phyloP scores from a whole-genome alignment of 2,888 invertebrate species.

The Drosophila hamatofila region DNA sequence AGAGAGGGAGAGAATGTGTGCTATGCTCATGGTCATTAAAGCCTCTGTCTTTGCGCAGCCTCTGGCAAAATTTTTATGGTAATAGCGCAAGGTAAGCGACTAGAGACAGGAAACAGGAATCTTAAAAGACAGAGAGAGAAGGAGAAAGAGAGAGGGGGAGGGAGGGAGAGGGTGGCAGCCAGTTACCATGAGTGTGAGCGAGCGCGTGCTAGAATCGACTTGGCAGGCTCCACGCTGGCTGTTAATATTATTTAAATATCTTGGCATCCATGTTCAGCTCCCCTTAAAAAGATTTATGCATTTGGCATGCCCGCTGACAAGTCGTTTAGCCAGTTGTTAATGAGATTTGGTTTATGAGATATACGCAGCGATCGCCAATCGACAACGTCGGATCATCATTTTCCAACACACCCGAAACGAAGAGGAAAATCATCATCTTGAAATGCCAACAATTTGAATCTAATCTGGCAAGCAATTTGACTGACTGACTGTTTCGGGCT shows the following conservation, averaged over 20 bases:
- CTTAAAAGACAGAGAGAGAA: conserved; percentile 3
- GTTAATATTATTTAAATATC: conserved; percentile 56
- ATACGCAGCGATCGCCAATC: conserved; percentile 15
- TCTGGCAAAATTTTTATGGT: conserved; percentile 59
- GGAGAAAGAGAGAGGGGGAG: background rate
- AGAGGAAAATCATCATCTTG: background rate
- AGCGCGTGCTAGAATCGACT: background rate
- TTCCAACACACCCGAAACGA: background rate
- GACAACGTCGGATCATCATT: conserved; percentile 19
- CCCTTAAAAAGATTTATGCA: conserved; percentile 63
- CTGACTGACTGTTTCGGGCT: conserved; percentile 14
- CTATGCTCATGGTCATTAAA: conserved; percentile 42
- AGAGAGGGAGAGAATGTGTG: background rate
- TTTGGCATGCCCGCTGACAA: conserved; percentile 59
- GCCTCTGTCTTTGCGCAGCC: conserved; percentile 22
- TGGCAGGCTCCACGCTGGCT: conserved; percentile 22
- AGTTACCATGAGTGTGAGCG: background rate
- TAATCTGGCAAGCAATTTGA: conserved; percentile 1
- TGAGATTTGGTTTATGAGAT: conserved; percentile 47
- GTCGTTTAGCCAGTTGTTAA: conserved; percentile 44
- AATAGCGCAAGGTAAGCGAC: conserved; percentile 73
- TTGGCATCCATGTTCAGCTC: conserved; percentile 28
- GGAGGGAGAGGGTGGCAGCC: background rate
- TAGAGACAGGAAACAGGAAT: conserved; percentile 49
- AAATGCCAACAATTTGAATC: conserved; percentile 16